Base-by-base conservation (phyloP, 2,888 invertebrate species). In the Apamea monoglypha region DNA sequence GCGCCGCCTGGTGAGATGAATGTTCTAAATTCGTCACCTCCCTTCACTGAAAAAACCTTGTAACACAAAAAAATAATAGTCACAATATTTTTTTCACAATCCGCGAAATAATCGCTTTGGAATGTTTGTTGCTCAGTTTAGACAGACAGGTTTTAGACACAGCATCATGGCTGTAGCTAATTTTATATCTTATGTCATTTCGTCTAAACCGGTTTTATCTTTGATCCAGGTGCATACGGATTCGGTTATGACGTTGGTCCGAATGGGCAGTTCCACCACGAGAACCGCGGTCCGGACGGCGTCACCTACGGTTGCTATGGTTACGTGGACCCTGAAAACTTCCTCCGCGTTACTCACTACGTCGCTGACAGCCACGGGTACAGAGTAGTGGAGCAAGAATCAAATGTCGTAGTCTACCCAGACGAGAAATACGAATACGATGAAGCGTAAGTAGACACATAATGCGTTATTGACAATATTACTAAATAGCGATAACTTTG, bases 241-340 rank as follows among this genome's bases (percentile, higher is more conserved):
- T 98, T 98, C 92, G 98, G 98, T 81, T 98, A 98, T 93, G 98
- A 98, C 92, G 97, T 98, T 76, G 98, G 97, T 78, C 98, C 98
- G 6, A 97, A 97, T 90, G 98, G 98, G 64, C 98, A 98, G 94
- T 98, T 98, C 92, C 98, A 98, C 93, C 98, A 98, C 92, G 98
- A 98, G 95, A 98, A 97, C 81, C 97, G 98, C 78, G 98, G 98
- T 8, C 98, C 98, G 0, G 98, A 98, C 90, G 98, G 98, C 36
- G 98, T 98, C 32, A 98, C 98, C 0, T 98, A 98, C 90, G 98
- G 98, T 86, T 98, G 98, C 93, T 98, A 98, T 89, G 98, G 98
- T 50, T 98, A 98, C 93, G 97, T 98, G 64, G 98, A 98, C 92
- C 97, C 98, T 1, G 97, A 97, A 71, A 97, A 97, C 61, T 96